Evolutionary conservation across 2,797 vertebrate genomes (phyloP).

Genomic region (Vireo griseus): DNA sequence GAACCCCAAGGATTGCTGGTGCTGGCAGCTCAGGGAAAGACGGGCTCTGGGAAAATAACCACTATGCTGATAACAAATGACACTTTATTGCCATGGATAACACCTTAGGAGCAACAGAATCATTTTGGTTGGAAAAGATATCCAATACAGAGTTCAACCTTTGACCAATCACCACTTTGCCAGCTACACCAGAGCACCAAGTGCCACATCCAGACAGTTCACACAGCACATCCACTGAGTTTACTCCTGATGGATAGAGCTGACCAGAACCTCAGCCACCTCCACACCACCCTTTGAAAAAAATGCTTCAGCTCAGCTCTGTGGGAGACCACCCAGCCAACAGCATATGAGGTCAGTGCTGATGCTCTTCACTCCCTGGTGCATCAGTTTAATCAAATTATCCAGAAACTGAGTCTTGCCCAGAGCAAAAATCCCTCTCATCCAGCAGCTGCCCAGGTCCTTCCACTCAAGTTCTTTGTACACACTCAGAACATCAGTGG

Average conservation of each 20-base stretch:
- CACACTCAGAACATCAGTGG: neutral
- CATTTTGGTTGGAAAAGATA: neutral
- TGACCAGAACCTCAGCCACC: neutral
- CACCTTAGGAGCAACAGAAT: neutral
- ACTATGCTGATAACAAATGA: neutral
- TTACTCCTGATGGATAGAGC: neutral
- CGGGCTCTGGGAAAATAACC: neutral
- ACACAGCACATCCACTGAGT: neutral
- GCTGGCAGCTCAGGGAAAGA: neutral
- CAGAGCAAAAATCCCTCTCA: neutral
- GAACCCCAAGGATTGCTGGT: neutral
- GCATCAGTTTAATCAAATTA: neutral
- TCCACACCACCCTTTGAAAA: neutral
- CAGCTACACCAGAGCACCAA: neutral
- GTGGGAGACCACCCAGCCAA: neutral
- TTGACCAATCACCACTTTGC: neutral
- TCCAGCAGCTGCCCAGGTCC: neutral
- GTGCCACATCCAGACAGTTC: neutral
- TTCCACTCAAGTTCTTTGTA: neutral
- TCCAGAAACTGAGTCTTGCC: neutral
- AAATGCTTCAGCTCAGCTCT: neutral
- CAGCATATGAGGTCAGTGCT: neutral
- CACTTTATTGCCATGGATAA: neutral
- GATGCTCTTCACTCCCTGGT: neutral
- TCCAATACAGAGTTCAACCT: neutral